Percentiles rank a stretch among this genome's conserved stretches.
Evolutionary conservation across 2,797 vertebrate species (phyloP).

Genomic region (Poecilia wingei): DNA sequence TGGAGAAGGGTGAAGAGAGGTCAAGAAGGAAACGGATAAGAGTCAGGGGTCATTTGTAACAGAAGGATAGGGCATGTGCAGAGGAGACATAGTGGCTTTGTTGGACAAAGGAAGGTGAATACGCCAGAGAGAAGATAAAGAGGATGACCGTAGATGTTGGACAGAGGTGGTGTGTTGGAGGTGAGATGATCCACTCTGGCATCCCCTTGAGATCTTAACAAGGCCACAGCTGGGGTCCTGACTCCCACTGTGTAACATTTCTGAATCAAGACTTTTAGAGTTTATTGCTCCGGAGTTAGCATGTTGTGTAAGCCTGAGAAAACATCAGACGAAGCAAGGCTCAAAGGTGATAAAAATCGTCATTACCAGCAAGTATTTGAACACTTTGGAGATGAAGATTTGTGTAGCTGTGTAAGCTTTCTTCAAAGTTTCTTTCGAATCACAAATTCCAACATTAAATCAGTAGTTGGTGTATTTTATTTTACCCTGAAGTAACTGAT

Average conservation of each 20-base stretch:
- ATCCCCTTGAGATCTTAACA: background rate
- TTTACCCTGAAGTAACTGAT: background rate
- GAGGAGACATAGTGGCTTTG: background rate
- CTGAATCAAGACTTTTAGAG: background rate
- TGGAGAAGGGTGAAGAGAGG: background rate
- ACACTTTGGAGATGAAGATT: background rate
- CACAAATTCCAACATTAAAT: background rate
- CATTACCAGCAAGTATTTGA: background rate
- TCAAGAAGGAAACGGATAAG: background rate
- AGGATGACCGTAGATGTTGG: background rate
- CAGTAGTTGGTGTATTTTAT: too few species aligned
- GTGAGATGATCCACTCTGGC: background rate
- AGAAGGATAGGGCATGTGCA: background rate
- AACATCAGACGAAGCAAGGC: background rate
- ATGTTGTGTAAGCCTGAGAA: slow-evolving; percentile 1
- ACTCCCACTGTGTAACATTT: background rate
- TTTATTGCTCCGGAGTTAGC: background rate
- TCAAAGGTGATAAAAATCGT: background rate
- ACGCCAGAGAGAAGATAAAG: background rate
- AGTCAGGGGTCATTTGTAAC: background rate
- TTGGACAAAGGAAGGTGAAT: background rate
- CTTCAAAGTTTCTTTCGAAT: background rate
- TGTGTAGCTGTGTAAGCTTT: background rate
- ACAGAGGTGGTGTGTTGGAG: background rate
- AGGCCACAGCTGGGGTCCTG: slow-evolving; percentile 2